Evolutionary conservation across 2,797 vertebrate species (phyloP).

Genomic region (Taenioides sp.): DNA sequence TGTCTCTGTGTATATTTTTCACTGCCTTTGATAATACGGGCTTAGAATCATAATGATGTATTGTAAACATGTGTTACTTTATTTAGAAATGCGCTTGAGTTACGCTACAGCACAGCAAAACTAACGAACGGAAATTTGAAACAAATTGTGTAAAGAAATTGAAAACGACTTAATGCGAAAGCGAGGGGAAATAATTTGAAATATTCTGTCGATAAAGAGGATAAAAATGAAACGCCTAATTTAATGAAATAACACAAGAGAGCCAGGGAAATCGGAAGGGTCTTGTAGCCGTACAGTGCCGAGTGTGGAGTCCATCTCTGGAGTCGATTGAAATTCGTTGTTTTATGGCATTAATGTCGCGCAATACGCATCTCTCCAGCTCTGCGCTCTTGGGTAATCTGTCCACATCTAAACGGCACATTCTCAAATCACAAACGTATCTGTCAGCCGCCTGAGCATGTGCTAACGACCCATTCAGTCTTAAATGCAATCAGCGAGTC

Average conservation of each 20-base stretch:
- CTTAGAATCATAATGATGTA: too few species aligned
- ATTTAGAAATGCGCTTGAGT: too few species aligned
- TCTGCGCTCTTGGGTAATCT: conserved; percentile 17
- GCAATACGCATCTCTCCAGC: conserved; percentile 7
- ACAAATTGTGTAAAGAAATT: background rate
- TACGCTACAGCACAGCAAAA: too few species aligned
- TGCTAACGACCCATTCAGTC: conserved; percentile 39
- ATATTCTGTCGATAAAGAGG: background rate
- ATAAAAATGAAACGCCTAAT: background rate
- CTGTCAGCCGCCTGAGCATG: conserved; percentile 35
- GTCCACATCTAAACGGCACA: conserved; percentile 22
- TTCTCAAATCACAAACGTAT: conserved; percentile 38
- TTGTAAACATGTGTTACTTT: too few species aligned
- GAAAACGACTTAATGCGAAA: background rate
- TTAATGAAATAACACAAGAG: background rate
- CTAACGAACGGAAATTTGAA: too few species aligned
- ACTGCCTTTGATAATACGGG: too few species aligned
- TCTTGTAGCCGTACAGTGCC: background rate
- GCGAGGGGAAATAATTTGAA: background rate
- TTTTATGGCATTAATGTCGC: conserved; percentile 18
- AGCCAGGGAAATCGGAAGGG: background rate
- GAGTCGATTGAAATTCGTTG: conserved; percentile 16
- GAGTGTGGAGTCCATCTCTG: background rate
- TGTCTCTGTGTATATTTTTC: too few species aligned
- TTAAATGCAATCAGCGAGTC: conserved; percentile 58